Evolutionary conservation across 1,140 invertebrate species (phyloP), one percentile per base, ranked within the genome.

Genomic region (Pachypeltis micranthus): DNA sequence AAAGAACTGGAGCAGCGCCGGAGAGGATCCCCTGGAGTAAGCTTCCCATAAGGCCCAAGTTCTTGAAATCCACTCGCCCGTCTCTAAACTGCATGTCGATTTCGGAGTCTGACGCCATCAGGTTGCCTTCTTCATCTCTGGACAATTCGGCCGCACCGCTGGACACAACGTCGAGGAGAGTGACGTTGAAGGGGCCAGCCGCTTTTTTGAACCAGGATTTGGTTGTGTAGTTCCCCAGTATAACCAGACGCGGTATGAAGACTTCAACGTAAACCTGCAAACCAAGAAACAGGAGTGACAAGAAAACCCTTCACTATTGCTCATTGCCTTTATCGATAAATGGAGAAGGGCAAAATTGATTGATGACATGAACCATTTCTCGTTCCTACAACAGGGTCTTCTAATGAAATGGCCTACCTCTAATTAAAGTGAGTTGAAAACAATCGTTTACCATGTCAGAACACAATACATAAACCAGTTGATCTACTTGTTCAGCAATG

Each of bases 61-160:
- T 89, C 71, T 88, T 79, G 67, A 93, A 91, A 68, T 91, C 83
- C 76, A 91, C 82, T 10, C 81, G 75, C 59, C 91, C 88, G n/a
- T 83, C 83, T 24, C 77, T 78, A 65, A 91, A 90, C 0, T 78
- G 81, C 29, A 91, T 80, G 68, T 92, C 87, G 78, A 91, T 86
- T 27, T 80, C 80, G 44, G 90, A 88, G 59, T 86, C 79, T 68
- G 89, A 80, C 0, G 87, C 85, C 71, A 84, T 79, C 10, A 92
- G 72, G 69, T 83, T 82, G 1, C 88, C 89, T 67, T 86, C 83
- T 28, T 78, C 75, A 64, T 85, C 81, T 0, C 90, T 85, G 59
- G 81, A 81, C 0, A 92, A 74, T 44, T 76, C 81, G 0, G 85
- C 87, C 26, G 81, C 74, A 2, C 84, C 84, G 29, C 77, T 73